Evolutionary conservation across 2,797 vertebrate genomes (phyloP).

Genomic region (Chaetophractus vellerosus): DNA sequence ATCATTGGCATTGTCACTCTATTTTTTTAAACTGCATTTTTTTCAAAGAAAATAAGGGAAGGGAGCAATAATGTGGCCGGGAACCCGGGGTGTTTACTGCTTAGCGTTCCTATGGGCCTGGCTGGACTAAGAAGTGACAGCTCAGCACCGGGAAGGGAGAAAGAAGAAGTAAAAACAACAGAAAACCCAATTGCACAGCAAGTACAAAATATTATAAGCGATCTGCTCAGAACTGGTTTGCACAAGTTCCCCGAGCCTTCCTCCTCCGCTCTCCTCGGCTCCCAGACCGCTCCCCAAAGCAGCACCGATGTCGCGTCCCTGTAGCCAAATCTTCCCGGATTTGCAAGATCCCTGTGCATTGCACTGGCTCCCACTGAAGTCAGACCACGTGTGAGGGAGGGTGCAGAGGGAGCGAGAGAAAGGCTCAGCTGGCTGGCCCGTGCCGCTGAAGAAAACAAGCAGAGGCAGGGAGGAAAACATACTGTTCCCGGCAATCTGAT

Average conservation of each 20-base stretch:
- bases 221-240: not conserved
- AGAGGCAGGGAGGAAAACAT: constrained; percentile 78
- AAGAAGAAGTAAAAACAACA: too few species aligned
- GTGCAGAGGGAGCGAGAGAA: not conserved
- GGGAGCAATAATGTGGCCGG: not conserved
- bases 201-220: constrained; percentile 62
- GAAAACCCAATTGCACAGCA: constrained; percentile 6
- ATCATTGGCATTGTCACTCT: not conserved
- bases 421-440: constrained; percentile 57
- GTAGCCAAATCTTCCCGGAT: not conserved
- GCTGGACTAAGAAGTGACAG: constrained; percentile 65
- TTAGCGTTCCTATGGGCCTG: not conserved
- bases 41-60: constrained; percentile 57
- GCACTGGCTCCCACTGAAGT: not conserved
- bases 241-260: not conserved
- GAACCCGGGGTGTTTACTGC: constrained; percentile 65
- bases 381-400: not conserved
- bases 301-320: not conserved
- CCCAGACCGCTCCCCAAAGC: not conserved
- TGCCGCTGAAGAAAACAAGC: constrained; percentile 74
- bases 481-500: constrained; percentile 83
- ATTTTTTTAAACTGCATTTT: constrained; percentile 41
- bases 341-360: not conserved
- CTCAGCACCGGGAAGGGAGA: constrained; percentile 18
- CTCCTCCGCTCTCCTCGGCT: not conserved